These are phyloP conservation scores for Leucoma salicis DNA, from an alignment of 2,888 invertebrate genomes.

Conservation along the genomic window DNA sequence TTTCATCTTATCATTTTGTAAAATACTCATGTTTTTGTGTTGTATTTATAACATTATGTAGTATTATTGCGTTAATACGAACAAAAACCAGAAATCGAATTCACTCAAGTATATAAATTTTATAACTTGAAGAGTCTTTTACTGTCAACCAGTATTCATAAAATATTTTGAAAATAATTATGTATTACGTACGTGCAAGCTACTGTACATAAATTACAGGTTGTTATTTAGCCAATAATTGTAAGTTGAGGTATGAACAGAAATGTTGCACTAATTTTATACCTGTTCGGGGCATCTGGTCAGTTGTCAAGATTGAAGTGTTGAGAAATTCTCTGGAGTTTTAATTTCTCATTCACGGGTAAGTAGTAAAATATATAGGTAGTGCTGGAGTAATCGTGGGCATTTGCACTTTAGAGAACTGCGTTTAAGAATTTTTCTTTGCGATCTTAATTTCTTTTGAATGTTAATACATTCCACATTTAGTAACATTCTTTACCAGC, in stretches of 20 bases:
- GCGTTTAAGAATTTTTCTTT: background rate
- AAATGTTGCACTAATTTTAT: slow-evolving; percentile 55
- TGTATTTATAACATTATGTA: too few species aligned
- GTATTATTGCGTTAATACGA: too few species aligned
- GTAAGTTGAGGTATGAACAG: slow-evolving; percentile 53
- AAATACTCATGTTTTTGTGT: too few species aligned
- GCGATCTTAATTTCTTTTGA: background rate
- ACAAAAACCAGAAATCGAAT: slow-evolving; percentile 19
- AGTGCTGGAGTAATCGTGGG: background rate
- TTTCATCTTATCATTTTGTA: too few species aligned
- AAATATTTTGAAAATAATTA: slow-evolving; percentile 58
- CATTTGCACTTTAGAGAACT: background rate
- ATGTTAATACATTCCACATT: background rate
- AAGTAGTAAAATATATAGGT: background rate
- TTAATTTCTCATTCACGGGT: background rate
- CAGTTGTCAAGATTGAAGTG: background rate
- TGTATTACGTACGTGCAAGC: slow-evolving; percentile 51
- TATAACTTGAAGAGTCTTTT: slow-evolving; percentile 19
- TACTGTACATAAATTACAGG: slow-evolving; percentile 60
- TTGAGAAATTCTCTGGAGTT: background rate
- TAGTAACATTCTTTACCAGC: too few species aligned
- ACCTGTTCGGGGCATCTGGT: slow-evolving; percentile 47
- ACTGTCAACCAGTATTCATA: slow-evolving; percentile 38
- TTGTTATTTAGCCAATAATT: slow-evolving; percentile 57
- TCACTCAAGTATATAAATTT: slow-evolving; percentile 13